These are phyloP conservation scores for Melanchra persicariae DNA, from an alignment of 2,888 invertebrate species.

Conservation along the genomic window DNA sequence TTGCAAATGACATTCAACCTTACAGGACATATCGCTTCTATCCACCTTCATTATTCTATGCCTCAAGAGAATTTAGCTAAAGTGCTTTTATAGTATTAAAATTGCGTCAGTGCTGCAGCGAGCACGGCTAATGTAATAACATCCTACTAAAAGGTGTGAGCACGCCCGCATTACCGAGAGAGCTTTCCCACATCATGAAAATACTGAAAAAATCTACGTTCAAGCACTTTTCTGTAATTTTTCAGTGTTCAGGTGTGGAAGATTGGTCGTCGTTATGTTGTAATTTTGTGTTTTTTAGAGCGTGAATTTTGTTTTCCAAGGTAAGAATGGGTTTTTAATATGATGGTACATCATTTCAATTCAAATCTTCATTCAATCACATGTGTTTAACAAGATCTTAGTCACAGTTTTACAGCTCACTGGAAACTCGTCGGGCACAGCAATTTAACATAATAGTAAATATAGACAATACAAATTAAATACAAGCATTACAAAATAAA, in stretches of 20 bases:
- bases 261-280: conserved; percentile 31
- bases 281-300: conserved; percentile 42
- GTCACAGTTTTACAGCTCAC: no score
- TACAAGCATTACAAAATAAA: no score
- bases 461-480: no score
- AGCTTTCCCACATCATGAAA: conserved; percentile 66
- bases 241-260: conserved; percentile 43
- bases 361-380: no score
- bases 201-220: conserved; percentile 50
- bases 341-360: background rate
- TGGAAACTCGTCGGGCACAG: no score
- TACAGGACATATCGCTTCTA: background rate
- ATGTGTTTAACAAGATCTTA: no score
- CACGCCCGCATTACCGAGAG: conserved; percentile 63
- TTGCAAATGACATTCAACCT: background rate
- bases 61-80: conserved; percentile 33
- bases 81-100: conserved; percentile 60
- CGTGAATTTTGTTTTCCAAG: background rate
- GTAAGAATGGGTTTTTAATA: background rate
- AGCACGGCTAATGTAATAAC: conserved; percentile 64
- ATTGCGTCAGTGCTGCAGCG: conserved; percentile 57
- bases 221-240: conserved; percentile 60
- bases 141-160: conserved; percentile 61
- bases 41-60: conserved; percentile 4
- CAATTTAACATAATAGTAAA: no score